These are phyloP conservation scores for Phthorimaea operculella DNA, from an alignment of 1,140 invertebrate genomes.

Conservation along the genomic window DNA sequence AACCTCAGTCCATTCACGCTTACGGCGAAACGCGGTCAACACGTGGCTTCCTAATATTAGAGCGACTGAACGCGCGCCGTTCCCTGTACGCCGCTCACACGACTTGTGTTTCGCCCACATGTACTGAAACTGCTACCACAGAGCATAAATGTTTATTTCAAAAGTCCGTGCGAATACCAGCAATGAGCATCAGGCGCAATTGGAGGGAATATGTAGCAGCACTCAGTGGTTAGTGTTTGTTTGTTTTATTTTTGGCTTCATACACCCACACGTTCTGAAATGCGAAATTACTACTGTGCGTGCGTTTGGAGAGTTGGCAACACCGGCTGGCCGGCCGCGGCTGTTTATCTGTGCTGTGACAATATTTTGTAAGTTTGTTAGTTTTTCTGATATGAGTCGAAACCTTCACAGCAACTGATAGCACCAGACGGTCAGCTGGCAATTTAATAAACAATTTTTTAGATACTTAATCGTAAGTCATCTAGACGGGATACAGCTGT, in stretches of 20 bases:
- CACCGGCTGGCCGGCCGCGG: neutral
- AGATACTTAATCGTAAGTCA: too few relatives aligned
- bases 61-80: conserved; percentile 18
- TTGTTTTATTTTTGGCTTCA: conserved; percentile 25
- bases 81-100: conserved; percentile 25
- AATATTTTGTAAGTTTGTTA: too few relatives aligned
- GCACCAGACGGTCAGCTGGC: too few relatives aligned
- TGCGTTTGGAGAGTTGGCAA: neutral
- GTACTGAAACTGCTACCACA: conserved; percentile 24
- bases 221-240: conserved; percentile 55
- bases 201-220: conserved; percentile 59
- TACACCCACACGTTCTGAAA: neutral
- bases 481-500: too few relatives aligned
- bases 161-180: conserved; percentile 34
- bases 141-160: conserved; percentile 54
- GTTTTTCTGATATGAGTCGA: too few relatives aligned
- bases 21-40: conserved; percentile 42
- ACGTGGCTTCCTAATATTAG: conserved; percentile 58
- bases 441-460: too few relatives aligned
- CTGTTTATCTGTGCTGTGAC: neutral
- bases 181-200: conserved; percentile 51
- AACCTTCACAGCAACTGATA: too few relatives aligned
- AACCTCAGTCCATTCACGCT: conserved; percentile 41
- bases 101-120: conserved; percentile 32
- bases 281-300: neutral